Base-by-base conservation (phyloP, 1,140 invertebrate genomes). In the Hirudo medicinalis region DNA sequence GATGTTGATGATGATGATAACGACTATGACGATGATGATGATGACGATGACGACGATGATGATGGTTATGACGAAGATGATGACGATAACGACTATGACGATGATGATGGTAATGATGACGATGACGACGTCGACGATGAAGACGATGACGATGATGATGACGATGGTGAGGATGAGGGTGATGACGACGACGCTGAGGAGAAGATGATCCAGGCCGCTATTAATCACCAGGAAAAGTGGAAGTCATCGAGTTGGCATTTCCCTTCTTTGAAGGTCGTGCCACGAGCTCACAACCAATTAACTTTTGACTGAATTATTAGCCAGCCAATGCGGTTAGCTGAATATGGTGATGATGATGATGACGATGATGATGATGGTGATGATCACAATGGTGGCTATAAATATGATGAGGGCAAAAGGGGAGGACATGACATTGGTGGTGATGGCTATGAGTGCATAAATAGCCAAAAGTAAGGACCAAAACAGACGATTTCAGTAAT, bases 41-140 rank as follows among this genome's bases (percentile, higher is more conserved):
- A 70, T 36, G 0, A 70, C 0, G 71, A 72, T 32, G 36, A 70
- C 3, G 67, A 70, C 3, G 40, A 70, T n/a, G 40, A 72, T 49
- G 40, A 70, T 49, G 67, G 40, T 72, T 0, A 49, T 29, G 67
- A 8, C n/a, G 36, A 2, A 32, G 72, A 9, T 54, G 72, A 9
- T 70, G 72, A 70, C 54, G 72, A 72, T 72, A 67, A 70, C 70
- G 72, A 72, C n/a, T n/a, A n/a, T 71, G 72, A 70, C 54, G 72
- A 72, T 53, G 72, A 70, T 53, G 72, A 72, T 32, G 68, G 54
- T 53, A 67, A 72, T 32, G 68, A 72, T 53, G 72, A 70, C 6
- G 67, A 72, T 32, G 72, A 70, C 19, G 67, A 71, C 19, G 49
- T 71, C 54, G 43, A 72, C 36, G 72, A 71, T 71, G 68, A 70